Base-by-base conservation (phyloP, 2,888 invertebrate species). In the Hemithea aestivaria region DNA sequence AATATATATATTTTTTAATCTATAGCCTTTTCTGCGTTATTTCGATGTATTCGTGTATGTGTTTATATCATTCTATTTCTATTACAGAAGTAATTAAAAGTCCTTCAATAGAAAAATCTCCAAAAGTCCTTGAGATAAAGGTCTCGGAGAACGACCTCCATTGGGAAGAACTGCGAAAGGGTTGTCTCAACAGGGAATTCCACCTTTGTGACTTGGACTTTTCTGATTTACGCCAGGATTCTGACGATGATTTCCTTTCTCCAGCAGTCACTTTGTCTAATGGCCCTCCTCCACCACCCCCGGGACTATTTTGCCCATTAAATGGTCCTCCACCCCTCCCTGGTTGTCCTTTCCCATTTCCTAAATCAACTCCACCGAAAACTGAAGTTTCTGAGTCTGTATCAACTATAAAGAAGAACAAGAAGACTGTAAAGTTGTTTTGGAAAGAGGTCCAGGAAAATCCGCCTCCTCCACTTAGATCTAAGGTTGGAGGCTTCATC, bases 381-480 rank as follows among this genome's bases (percentile, higher is more conserved):
- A 83, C 73, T 0, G 75, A 88, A 40, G 45, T 73, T 20, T 71
- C 79, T 33, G 87, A 87, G 33, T 73, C 76, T 8, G 78, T 87
- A 61, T 73, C 88, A 46, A 73, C 90, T 0, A 89, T 91, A 24
- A 94, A 92, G 71, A 96, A 96, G 71, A 96, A 93, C 67, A 98
- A 98, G 82, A 97, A 98, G 74, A 99, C 99, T 11, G 95, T 99
- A 7, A 98, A 98, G 79, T 87, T 99, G 33, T 99, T 99, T 77
- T 99, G 99, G 99, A 95, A 95, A 68, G 97, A 99, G 79, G 94
- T 96, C 5, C 91, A 94, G 53, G 96, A 95, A 51, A 92, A 92
- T 65, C 91, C 92, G n/a, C 77, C 81, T 2, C 66, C 82, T 20
- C 59, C 82, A 37, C 73, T 87, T 24, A 82, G 87, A 7, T 83